These are phyloP conservation scores for Malurus elegans DNA, from an alignment of 2,113 vertebrate species.

Conservation along the genomic window DNA sequence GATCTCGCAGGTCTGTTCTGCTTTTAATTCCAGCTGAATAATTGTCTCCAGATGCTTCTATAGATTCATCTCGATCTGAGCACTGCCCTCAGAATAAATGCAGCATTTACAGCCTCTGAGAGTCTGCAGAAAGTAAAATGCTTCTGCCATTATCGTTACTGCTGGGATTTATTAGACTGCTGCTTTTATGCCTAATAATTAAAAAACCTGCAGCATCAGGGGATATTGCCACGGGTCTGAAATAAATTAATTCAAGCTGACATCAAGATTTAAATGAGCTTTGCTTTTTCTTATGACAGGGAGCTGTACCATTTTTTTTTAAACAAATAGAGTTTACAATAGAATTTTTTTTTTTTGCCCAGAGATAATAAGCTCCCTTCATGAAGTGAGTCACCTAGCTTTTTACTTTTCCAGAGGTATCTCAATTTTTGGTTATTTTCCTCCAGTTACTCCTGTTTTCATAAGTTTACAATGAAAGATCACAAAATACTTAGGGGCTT, in stretches of 20 bases:
- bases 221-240: not conserved
- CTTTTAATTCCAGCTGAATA: constrained; percentile 7
- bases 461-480: not conserved
- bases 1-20: not conserved
- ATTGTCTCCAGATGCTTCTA: constrained; percentile 23
- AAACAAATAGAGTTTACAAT: not conserved
- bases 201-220: not conserved
- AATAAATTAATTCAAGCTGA: constrained; percentile 6
- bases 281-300: not conserved
- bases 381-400: not conserved
- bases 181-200: constrained; percentile 43
- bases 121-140: not conserved
- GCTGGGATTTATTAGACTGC: constrained; percentile 23
- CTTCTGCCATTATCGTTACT: not conserved
- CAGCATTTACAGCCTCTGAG: not conserved
- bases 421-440: not conserved
- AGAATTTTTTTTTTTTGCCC: not conserved
- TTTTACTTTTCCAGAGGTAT: not conserved
- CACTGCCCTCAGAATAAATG: not conserved
- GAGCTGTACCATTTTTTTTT: not conserved
- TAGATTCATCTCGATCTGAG: not conserved
- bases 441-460: not conserved
- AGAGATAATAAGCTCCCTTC: not conserved
- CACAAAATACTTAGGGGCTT: not conserved
- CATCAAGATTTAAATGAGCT: not conserved